These are phyloP conservation scores for Aporrectodea caliginosa DNA, from an alignment of 1,140 invertebrate species.

Conservation along the genomic window DNA sequence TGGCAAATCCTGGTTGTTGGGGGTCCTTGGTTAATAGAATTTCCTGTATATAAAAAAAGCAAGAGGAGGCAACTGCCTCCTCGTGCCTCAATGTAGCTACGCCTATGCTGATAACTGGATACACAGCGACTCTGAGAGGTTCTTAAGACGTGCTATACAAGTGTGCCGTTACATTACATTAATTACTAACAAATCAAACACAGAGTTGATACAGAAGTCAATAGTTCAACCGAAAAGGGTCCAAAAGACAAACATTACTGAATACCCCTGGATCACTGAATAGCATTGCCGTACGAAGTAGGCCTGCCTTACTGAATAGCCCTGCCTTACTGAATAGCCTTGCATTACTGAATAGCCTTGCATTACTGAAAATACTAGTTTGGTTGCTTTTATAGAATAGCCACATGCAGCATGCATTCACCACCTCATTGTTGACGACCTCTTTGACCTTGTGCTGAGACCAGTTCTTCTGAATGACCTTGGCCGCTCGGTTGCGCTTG, in stretches of 20 bases:
- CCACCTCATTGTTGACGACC: background rate
- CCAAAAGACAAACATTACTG: background rate
- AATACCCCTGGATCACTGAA: background rate
- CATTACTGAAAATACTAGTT: background rate
- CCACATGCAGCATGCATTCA: background rate
- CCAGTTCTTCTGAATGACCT: background rate
- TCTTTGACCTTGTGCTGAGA: background rate
- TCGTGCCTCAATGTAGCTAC: too few relatives aligned
- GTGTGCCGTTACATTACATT: too few relatives aligned
- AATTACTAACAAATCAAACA: too few relatives aligned
- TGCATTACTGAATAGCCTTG: background rate
- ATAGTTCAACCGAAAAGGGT: too few relatives aligned
- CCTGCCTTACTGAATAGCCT: background rate
- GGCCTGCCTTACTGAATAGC: background rate
- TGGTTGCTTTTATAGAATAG: background rate
- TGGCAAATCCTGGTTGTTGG: background rate
- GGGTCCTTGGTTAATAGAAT: background rate
- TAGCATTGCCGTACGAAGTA: background rate
- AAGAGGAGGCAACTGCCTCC: too few relatives aligned
- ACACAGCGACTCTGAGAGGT: too few relatives aligned
- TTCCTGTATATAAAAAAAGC: too few relatives aligned
- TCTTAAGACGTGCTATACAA: too few relatives aligned
- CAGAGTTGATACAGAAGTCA: too few relatives aligned
- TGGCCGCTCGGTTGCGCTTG: background rate
- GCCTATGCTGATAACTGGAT: too few relatives aligned